Conservation (phyloP, 1,140 invertebrate species). For the Himalopsyche phryganea region DNA sequence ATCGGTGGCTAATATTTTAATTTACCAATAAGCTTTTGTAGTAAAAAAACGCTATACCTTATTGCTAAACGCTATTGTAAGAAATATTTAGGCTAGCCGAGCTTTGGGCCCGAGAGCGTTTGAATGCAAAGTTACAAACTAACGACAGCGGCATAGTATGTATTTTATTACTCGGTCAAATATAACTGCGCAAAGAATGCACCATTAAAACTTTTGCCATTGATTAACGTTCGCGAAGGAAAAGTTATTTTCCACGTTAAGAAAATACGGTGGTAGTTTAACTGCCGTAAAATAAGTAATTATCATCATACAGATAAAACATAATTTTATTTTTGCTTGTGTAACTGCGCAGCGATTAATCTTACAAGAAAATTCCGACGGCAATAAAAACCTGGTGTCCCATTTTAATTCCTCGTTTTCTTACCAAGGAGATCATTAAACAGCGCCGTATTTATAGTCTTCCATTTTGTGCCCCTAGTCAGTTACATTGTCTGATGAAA, state of each 20-base stretch:
- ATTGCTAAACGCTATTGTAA: no score
- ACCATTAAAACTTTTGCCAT: neutral
- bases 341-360: neutral
- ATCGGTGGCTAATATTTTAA: no score
- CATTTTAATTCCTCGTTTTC: conserved; percentile 9
- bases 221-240: neutral
- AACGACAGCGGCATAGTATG: no score
- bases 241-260: conserved; percentile 9
- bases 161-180: no score
- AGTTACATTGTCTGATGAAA: no score
- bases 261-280: conserved; percentile 8
- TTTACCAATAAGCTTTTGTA: no score
- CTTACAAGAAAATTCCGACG: conserved; percentile 3
- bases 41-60: no score
- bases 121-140: no score
- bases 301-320: conserved; percentile 14
- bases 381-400: conserved; percentile 17
- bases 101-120: no score
- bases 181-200: no score
- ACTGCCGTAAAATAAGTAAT: conserved; percentile 3
- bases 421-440: conserved; percentile 11
- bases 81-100: no score
- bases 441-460: conserved; percentile 15
- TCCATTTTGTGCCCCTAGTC: no score
- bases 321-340: neutral